Conservation (phyloP, 2,113 vertebrate species). For the Rhadina sibilatrix region DNA sequence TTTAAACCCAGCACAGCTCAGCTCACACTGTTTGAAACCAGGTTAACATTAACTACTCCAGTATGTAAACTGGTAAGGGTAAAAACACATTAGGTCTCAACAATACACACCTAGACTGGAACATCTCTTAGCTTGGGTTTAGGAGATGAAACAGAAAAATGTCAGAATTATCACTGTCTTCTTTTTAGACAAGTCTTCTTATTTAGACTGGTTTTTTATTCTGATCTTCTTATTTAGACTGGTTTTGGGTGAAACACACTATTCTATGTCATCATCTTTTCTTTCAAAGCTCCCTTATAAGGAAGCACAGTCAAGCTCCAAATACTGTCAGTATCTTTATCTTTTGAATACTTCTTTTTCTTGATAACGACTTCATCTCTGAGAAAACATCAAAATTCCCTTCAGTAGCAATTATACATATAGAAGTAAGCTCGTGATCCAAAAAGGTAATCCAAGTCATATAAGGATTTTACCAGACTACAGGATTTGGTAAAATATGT, state of each 20-base stretch:
- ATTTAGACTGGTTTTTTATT: not conserved
- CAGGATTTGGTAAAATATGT: not conserved
- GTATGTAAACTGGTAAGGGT: not conserved
- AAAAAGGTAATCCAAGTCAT: not conserved
- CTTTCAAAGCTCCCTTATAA: rapidly evolving
- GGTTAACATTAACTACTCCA: not conserved
- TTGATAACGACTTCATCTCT: not conserved
- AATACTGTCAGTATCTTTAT: not conserved
- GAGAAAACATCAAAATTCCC: not conserved
- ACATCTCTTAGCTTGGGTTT: not conserved
- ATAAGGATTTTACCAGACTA: not conserved
- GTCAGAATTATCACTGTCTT: not conserved
- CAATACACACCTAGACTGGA: rapidly evolving
- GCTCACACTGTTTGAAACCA: not conserved
- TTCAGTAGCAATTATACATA: not conserved
- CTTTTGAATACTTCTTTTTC: not conserved
- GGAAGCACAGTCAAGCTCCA: not conserved
- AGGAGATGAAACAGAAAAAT: not conserved
- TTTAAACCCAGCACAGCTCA: not conserved
- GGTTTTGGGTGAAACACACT: not conserved
- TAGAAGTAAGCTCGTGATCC: not conserved
- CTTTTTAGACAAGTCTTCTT: not conserved
- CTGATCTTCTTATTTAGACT: not conserved
- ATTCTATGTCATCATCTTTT: not conserved
- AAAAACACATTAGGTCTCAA: not conserved